Percentiles rank a stretch among this genome's conserved stretches.
Evolutionary conservation across 1,140 invertebrate species (phyloP).

Genomic region (Lordiphosa clarofinis): DNA sequence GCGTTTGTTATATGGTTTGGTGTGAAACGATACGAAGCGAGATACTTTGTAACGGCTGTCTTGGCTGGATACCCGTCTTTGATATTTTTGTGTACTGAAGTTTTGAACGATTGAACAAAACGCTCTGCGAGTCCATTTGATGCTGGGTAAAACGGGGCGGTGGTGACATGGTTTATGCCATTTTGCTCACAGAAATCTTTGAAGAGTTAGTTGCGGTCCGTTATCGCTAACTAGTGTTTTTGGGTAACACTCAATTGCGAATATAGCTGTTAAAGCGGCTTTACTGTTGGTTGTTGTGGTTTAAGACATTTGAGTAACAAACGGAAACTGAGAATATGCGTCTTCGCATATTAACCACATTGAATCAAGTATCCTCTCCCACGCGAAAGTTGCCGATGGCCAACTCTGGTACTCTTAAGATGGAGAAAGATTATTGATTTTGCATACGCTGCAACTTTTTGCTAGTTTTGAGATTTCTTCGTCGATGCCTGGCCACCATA

Average conservation of each 20-base stretch:
- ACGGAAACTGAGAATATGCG: constrained; percentile 32
- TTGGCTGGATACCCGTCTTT: constrained; percentile 1
- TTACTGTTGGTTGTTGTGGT: too few relatives aligned
- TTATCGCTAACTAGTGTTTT: constrained; percentile 57
- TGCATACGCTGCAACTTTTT: constrained; percentile 15
- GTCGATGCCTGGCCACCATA: constrained; percentile 81
- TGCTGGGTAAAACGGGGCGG: constrained; percentile 14
- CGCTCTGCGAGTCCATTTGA: constrained; percentile 13
- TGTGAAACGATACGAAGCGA: constrained; percentile 5
- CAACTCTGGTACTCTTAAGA: constrained; percentile 7
- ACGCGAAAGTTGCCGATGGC: constrained; percentile 10
- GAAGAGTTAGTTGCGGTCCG: constrained; percentile 36
- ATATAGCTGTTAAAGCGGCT: too few relatives aligned
- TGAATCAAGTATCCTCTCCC: not conserved
- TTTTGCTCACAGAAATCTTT: constrained; percentile 9
- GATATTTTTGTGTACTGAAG: constrained; percentile 5
- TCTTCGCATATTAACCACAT: constrained; percentile 25
- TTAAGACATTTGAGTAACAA: not conserved
- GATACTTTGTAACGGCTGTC: too few relatives aligned
- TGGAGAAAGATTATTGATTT: constrained; percentile 7
- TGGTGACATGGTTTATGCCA: constrained; percentile 11
- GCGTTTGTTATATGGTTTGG: too few relatives aligned
- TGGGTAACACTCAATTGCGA: constrained; percentile 31
- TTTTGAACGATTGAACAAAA: constrained; percentile 14
- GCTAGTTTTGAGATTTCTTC: constrained; percentile 70